Evolutionary conservation across 35 echinoderm and acorn worm species (phyloP), one percentile per base, ranked within the genome.

Genomic region (Apostichopus japonicus): DNA sequence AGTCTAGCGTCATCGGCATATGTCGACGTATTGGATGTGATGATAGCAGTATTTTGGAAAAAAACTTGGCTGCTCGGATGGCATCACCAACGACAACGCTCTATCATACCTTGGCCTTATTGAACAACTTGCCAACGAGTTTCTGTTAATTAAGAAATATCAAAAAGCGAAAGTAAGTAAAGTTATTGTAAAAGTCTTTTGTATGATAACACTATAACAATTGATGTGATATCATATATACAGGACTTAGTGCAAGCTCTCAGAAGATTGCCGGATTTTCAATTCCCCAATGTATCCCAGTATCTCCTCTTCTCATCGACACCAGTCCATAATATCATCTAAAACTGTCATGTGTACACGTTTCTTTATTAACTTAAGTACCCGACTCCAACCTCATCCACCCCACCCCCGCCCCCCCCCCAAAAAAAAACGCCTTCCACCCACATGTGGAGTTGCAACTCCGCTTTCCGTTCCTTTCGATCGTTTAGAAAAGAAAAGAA

Each of bases 11-110:
- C 23, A 82, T 90, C 7, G 58, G 90, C 14, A 83, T 91, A 5
- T 95, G 95, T 61, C 96, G 90, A 10, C 90, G 91, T 53, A 88
- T 95, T 2, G 92, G 92, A 27, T 98, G 96, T 93, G 96, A 98
- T 77, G 92, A 95, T 54, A 87, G 92, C 17, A 81, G 78, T 11
- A 93, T 98, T 56, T 8, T 79, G 4, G 90, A 94, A 7, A n/a
- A n/a, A 92, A 91, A 23, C 93, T 98, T 17, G 96, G 96, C 24
- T 93, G 90, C 8, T 13, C 63, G 1, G 73, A 84, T 23, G 94
- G 96, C 10, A 95, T 98, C 17, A 84, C 78, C 3, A 91, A 88
- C 23, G n/a, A 25, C 1, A 95, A 98, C 54, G 92, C 92, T 62
- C 80, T 98, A 79, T 86, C 92, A 56, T 98, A 95, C 53, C 77